These are phyloP conservation scores for Drosophila austrosaltans DNA, from an alignment of 2,888 invertebrate genomes.

Conservation along the genomic window DNA sequence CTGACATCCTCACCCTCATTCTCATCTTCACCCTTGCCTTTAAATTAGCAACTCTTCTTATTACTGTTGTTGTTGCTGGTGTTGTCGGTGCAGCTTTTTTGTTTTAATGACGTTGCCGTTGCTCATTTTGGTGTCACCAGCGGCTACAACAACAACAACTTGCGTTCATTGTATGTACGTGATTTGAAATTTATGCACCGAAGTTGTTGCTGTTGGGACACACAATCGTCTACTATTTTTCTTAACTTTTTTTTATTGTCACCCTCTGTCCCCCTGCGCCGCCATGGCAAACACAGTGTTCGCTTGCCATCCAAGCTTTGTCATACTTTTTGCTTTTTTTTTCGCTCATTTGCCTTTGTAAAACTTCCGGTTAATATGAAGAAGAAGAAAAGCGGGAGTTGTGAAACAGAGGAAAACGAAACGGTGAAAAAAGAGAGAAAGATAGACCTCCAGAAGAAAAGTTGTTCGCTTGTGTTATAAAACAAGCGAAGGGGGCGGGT, in stretches of 20 bases:
- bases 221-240: conserved; percentile 39
- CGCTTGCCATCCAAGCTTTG: conserved; percentile 30
- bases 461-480: conserved; percentile 68
- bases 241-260: conserved; percentile 51
- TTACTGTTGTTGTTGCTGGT: conserved; percentile 19
- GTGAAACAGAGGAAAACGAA: conserved; percentile 47
- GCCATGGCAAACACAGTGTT: too few relatives aligned
- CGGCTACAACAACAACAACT: conserved; percentile 42
- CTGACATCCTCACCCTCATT: conserved; percentile 36
- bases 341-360: conserved; percentile 76
- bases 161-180: conserved; percentile 75
- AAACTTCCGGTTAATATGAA: conserved; percentile 70
- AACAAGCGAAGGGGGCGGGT: conserved; percentile 31
- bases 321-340: conserved; percentile 42
- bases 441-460: conserved; percentile 38
- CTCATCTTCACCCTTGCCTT: conserved; percentile 37
- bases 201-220: conserved; percentile 39
- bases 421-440: conserved; percentile 31
- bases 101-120: conserved; percentile 57
- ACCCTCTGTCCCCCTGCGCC: conserved; percentile 36
- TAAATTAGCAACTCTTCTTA: conserved; percentile 68
- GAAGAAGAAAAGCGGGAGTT: too few relatives aligned
- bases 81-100: conserved; percentile 48
- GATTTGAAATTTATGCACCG: conserved; percentile 76
- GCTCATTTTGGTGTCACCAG: conserved; percentile 62